phyloP scores from a whole-genome alignment of 2,888 invertebrate genomes.

The Phyto melanocephala region DNA sequence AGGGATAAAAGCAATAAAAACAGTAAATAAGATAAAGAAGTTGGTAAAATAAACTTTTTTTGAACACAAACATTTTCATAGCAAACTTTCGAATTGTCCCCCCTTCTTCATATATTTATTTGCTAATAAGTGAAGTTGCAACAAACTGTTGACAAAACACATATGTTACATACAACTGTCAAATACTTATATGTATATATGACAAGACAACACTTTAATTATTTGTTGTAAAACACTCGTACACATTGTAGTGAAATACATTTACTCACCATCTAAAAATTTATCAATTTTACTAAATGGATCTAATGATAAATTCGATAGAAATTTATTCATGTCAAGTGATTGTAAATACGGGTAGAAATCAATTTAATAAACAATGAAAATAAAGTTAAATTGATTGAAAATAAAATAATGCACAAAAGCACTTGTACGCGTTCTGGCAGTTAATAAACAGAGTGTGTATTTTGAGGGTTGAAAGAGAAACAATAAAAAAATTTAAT shows the following conservation, averaged over 20 bases:
- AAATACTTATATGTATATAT: neutral
- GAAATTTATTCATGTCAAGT: slow-evolving; percentile 59
- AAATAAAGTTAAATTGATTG: slow-evolving; percentile 25
- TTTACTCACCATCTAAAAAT: slow-evolving; percentile 59
- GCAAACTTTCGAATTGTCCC: too few species aligned
- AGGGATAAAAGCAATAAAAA: too few species aligned
- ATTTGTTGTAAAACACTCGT: neutral
- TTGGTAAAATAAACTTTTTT: too few species aligned
- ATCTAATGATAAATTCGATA: slow-evolving; percentile 50
- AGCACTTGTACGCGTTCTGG: neutral
- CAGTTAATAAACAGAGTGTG: neutral
- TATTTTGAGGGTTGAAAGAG: neutral
- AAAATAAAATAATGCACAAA: neutral
- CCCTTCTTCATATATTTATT: too few species aligned
- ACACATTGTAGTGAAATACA: neutral
- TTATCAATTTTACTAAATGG: slow-evolving; percentile 63
- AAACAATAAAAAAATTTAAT: too few species aligned
- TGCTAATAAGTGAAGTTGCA: too few species aligned
- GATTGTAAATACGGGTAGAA: slow-evolving; percentile 32
- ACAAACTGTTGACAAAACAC: neutral
- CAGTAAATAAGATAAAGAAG: too few species aligned
- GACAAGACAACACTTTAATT: neutral
- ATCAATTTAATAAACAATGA: slow-evolving; percentile 24
- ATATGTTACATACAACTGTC: slow-evolving; percentile 9
- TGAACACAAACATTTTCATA: too few species aligned